A percentile compares a stretch with the other conserved stretches of the same genome.
Conservation (phyloP, 2,888 invertebrate species). For the Yponomeuta malinellus region DNA sequence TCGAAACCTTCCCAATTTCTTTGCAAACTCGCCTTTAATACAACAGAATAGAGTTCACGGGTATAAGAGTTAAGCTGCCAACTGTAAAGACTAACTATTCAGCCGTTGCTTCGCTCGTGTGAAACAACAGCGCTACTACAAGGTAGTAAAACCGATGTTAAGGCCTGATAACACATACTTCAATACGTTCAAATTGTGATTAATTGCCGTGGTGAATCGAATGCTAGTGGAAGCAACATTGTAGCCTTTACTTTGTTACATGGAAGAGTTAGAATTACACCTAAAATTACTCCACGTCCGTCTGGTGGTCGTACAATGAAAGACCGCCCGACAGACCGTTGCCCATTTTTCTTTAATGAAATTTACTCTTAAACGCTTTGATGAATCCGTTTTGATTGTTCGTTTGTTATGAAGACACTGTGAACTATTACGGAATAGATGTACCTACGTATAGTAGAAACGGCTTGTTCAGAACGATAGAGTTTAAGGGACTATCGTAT, state of each 20-base stretch:
- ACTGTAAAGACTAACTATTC: too few species aligned
- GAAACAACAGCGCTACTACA: conserved; percentile 48
- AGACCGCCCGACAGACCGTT: not conserved
- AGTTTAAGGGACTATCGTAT: too few species aligned
- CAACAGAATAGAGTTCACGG: too few species aligned
- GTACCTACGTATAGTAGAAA: not conserved
- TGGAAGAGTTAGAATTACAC: not conserved
- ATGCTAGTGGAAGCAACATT: not conserved
- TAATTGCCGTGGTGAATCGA: conserved; percentile 35
- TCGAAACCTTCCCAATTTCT: too few species aligned
- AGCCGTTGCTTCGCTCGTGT: conserved; percentile 29
- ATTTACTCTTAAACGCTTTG: conserved; percentile 13
- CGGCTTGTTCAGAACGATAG: too few species aligned
- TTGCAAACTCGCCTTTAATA: too few species aligned
- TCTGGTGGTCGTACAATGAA: not conserved
- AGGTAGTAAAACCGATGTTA: conserved; percentile 25
- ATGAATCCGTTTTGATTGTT: conserved; percentile 7
- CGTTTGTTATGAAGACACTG: not conserved
- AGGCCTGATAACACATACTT: conserved; percentile 36
- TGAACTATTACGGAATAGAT: not conserved
- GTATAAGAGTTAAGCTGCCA: too few species aligned
- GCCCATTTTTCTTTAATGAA: not conserved
- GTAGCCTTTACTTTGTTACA: not conserved
- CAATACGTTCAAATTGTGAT: conserved; percentile 71
- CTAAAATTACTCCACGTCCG: not conserved